Base-by-base conservation (phyloP, 2,888 invertebrate species). In the Cordilura impudica region DNA sequence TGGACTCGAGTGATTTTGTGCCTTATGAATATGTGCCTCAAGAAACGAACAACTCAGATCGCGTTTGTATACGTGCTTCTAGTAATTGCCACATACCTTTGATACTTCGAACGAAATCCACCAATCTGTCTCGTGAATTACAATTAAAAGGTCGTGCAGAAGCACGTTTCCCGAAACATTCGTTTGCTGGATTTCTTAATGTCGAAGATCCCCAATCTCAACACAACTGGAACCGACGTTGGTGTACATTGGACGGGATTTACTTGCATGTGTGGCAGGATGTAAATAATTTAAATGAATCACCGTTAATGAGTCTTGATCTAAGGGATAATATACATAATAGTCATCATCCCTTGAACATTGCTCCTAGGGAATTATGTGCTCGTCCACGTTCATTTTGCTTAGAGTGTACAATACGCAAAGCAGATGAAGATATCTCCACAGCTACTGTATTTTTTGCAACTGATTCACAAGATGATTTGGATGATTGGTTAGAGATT, bases 151-250 rank as follows among this genome's bases (percentile, higher is more conserved):
- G 86, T 0, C 83, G 87, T 4, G 82, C 86, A 0, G 87, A 88
- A 47, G 23, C 86, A 2, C 83, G 85, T 5, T 81, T 89, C 70
- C 83, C 84, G 3, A 88, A 87, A 70, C 65, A 49, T 0, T 72
- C 71, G 0, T 82, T 89, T 47, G 83, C 87, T 1, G 92, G 92
- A 0, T 92, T 92, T 82, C 82, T 93, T 1, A 91, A 91, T 49
- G 87, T 92, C 12, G 91, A 91, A 12, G 89, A 89, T 60, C 87
- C 90, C 16, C 82, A 83, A n/a, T 88, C 87, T 4, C 84, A 85
- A 0, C 87, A 90, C 18, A 86, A 87, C 66, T 93, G 92, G 92
- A 92, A 92, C 84, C 89, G 91, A 0, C 88, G 91, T 65, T 93
- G 92, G 92, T 92, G 92, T 83, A 88, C 89, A 4, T 84, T 93